Evolutionary conservation across 2,113 vertebrate species (phyloP), one percentile per base, ranked within the genome.

Genomic region (Cavia porcellus): DNA sequence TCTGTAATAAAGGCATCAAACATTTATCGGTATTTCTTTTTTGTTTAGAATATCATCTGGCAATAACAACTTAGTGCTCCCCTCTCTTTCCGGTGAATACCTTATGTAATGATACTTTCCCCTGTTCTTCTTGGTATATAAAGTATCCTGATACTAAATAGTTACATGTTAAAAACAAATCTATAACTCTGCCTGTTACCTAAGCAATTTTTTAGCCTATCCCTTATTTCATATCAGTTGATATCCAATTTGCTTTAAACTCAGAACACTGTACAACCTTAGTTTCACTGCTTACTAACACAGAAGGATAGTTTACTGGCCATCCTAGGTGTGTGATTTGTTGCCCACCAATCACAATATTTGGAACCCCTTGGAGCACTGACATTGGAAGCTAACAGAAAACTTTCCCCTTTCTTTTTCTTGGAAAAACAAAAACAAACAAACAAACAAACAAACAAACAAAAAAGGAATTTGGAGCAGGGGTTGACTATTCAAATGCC

Each of bases 231-330:
- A 22, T 59, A 62, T 86, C 13, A 89, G 12, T 61, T 86, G 45
- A 90, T 81, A 59, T 75, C 20, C 86, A 90, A 87, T 83, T 85
- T 94, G 13, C 52, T 57, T 80, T 96, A 81, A 90, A 81, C 15
- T 50, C 14, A 68, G 30, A 68, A 5, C 20, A 57, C 8, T 92
- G 3, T 32, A 72, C 52, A 14, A 84, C 3, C 25, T 92, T 50
- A 45, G 3, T 81, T 85, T 94, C 35, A 61, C 85, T 96, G 92
- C 38, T 90, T n/a, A 59, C 25, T 94, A 25, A 50, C 22, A 79
- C 30, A 70, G 12, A 70, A 52, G 30, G 8, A 62, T n/a, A 32
- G 30, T 74, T 50, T 14, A 14, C 1, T 57, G 52, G 1, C 15
- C 19, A n/a, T 84, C 9, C 32, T 47, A 42, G 86, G 42, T 4